Evolutionary conservation across 2,888 invertebrate genomes (phyloP).

Genomic region (Gastrophysa polygoni): DNA sequence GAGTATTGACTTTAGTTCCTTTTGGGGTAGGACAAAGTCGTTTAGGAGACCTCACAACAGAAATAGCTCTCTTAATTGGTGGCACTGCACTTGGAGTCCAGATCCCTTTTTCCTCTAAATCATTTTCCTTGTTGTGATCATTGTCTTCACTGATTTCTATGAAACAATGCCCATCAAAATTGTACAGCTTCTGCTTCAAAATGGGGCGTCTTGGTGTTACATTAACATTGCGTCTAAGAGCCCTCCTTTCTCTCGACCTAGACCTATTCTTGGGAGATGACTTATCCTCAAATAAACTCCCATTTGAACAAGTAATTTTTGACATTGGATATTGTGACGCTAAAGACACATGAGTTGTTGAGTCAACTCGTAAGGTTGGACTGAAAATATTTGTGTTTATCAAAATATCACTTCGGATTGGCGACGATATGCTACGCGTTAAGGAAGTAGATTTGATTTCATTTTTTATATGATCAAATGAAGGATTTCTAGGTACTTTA

Average conservation of each 20-base stretch:
- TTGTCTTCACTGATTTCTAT: conserved; percentile 6
- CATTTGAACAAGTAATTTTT: no score
- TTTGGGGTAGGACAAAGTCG: conserved; percentile 61
- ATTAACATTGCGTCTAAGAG: conserved; percentile 18
- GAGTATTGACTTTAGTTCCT: conserved; percentile 61
- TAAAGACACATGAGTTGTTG: conserved; percentile 14
- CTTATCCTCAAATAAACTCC: conserved; percentile 1
- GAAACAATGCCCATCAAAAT: conserved; percentile 15
- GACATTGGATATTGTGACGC: neutral
- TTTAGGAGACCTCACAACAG: conserved; percentile 59
- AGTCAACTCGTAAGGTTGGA: conserved; percentile 9
- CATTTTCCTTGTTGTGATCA: conserved; percentile 18
- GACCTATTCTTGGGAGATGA: conserved; percentile 16
- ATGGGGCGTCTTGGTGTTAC: conserved; percentile 16
- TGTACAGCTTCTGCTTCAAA: conserved; percentile 18
- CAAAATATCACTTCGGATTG: conserved; percentile 42
- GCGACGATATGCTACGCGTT: conserved; percentile 22
- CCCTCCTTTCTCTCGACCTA: conserved; percentile 16
- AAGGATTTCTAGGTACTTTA: conserved; percentile 21
- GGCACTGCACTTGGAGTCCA: conserved; percentile 54
- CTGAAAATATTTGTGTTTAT: conserved; percentile 16
- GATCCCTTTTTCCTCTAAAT: neutral
- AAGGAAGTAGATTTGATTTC: conserved; percentile 29
- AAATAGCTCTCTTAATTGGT: conserved; percentile 66
- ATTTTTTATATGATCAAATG: conserved; percentile 21